Percentiles rank a stretch among this genome's conserved stretches.
phyloP scores from a whole-genome alignment of 2,888 invertebrate species.

The Luperina nickerlii region DNA sequence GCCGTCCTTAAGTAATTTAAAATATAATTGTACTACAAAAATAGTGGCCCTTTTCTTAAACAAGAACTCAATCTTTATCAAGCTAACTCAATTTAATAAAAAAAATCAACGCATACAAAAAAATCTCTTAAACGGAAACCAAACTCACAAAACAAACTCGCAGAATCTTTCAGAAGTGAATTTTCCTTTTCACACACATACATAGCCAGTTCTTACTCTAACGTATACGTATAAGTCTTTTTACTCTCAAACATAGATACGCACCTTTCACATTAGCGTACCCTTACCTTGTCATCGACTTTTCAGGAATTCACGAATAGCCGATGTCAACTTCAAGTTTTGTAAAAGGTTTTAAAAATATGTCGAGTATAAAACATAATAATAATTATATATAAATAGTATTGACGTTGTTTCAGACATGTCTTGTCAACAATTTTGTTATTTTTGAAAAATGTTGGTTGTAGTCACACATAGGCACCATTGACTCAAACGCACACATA shows the following conservation, averaged over 20 bases:
- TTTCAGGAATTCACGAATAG: not conserved
- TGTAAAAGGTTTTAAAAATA: not conserved
- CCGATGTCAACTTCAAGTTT: not conserved
- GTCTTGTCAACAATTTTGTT: not conserved
- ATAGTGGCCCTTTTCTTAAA: not conserved
- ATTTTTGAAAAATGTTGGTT: not conserved
- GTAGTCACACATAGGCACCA: not conserved
- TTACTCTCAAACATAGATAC: not conserved
- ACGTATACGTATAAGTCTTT: not conserved
- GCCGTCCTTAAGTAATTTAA: no score
- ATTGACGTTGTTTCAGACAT: not conserved
- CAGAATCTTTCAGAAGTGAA: constrained; percentile 9
- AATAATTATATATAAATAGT: not conserved
- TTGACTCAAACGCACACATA: no score
- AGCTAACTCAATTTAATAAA: not conserved
- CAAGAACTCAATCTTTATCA: not conserved
- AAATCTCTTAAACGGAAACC: no score
- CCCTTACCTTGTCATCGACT: not conserved
- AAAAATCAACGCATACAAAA: not conserved
- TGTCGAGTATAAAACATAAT: not conserved
- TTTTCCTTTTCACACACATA: constrained; percentile 13
- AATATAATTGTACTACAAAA: not conserved
- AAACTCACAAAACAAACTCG: constrained; percentile 5
- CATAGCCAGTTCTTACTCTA: not conserved
- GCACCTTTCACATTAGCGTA: not conserved